phyloP scores from a whole-genome alignment of 2,797 vertebrate genomes.

The Odontamblyopus lacepedii region DNA sequence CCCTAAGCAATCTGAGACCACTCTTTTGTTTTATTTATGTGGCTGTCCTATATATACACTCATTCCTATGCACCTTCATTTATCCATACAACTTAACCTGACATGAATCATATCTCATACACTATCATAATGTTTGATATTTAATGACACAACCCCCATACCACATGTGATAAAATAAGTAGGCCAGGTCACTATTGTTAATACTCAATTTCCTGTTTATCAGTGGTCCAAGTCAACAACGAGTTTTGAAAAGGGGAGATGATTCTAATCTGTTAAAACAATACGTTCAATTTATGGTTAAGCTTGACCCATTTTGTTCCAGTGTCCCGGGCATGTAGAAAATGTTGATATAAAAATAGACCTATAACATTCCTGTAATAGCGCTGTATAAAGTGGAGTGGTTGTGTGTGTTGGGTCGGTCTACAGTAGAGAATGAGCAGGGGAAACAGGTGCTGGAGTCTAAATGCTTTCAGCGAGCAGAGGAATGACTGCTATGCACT shows the following conservation, averaged over 20 bases:
- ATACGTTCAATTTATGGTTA: not conserved
- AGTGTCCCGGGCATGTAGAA: slow-evolving; percentile 4
- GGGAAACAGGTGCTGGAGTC: slow-evolving; percentile 89
- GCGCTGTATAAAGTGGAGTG: slow-evolving; percentile 16
- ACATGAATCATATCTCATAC: too few relatives aligned
- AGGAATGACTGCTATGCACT: slow-evolving; percentile 87
- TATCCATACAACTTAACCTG: too few relatives aligned
- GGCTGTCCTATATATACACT: too few relatives aligned
- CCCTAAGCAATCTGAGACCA: too few relatives aligned
- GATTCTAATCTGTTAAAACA: not conserved
- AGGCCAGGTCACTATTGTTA: slow-evolving; percentile 32
- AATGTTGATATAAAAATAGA: slow-evolving; percentile 33
- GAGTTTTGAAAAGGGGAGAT: slow-evolving; percentile 20
- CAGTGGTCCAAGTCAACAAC: slow-evolving; percentile 47
- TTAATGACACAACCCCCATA: not conserved
- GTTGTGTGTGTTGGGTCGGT: slow-evolving; percentile 37
- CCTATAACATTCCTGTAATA: slow-evolving; percentile 50
- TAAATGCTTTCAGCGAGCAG: slow-evolving; percentile 83
- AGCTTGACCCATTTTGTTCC: slow-evolving; percentile 4
- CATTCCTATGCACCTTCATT: too few relatives aligned
- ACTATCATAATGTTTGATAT: not conserved
- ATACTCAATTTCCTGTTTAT: slow-evolving; percentile 49
- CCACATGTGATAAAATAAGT: slow-evolving; percentile 22
- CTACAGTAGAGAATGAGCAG: slow-evolving; percentile 76
- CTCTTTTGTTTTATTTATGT: too few relatives aligned